Evolutionary conservation across 37 sponge, comb jelly and placozoan genomes (phyloP).

Genomic region (Theonella swinhoei): DNA sequence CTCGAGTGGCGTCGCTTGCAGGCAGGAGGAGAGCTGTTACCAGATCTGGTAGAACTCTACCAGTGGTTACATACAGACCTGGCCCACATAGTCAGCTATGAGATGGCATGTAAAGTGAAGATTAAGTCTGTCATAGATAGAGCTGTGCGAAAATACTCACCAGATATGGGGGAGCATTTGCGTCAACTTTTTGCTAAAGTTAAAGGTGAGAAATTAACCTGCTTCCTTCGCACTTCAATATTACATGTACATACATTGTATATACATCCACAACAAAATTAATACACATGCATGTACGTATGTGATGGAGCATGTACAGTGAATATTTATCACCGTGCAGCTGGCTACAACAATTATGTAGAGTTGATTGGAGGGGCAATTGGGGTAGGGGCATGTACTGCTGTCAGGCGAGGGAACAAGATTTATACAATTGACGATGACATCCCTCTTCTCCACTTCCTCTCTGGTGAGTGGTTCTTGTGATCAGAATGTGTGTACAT

Average conservation of each 20-base stretch:
- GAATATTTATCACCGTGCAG: conserved; percentile 3
- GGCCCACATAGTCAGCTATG: conserved; percentile 65
- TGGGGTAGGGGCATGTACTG: conserved; percentile 84
- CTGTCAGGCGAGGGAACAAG: conserved; percentile 65
- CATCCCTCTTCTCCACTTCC: conserved; percentile 71
- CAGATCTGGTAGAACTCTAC: conserved; percentile 86
- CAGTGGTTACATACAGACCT: conserved; percentile 79
- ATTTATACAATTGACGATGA: conserved; percentile 71
- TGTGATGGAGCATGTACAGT: too few species aligned
- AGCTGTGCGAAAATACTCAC: conserved; percentile 25
- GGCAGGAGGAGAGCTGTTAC: conserved; percentile 66
- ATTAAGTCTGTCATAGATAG: conserved; percentile 55
- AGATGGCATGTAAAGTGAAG: conserved; percentile 44
- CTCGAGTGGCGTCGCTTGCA: conserved; percentile 53
- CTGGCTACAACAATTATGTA: conserved; percentile 78
- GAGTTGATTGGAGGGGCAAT: conserved; percentile 84
- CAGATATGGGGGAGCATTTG: conserved; percentile 41
- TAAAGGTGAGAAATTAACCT: conserved; percentile 32
- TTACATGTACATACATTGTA: not conserved
- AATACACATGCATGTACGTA: not conserved
- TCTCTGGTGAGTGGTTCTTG: conserved; percentile 57
- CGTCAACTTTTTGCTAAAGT: conserved; percentile 61
- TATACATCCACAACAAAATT: not conserved
- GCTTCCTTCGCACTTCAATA: too few species aligned
- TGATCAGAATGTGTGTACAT: too few species aligned